Base-by-base conservation (phyloP, 2,888 invertebrate genomes). In the Gastracanthus pulcherrimus region DNA sequence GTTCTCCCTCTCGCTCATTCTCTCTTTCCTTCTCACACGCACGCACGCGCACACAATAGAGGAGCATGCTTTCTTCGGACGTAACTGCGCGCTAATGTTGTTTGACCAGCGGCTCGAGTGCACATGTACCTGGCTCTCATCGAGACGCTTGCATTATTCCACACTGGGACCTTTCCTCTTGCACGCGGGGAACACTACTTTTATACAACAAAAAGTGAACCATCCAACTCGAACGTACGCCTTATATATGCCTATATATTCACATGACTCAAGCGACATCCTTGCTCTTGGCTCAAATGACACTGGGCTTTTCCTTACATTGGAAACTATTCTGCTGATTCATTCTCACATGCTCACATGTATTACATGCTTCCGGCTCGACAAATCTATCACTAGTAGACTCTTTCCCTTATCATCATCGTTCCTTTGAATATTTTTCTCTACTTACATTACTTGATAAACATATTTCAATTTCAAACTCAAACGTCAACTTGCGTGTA, bases 311-410 rank as follows among this genome's bases (percentile, higher is more conserved):
- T 78, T 82, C 70, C 75, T 58, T 1, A 58, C 34, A 19, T 29
- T 16, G 29, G 29, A 36, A 38, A 34, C 29, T 29, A 13, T 4
- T 58, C 58, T 71, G 72, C 60, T 58, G 9, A 36, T 81, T 71
- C 76, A 80, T 81, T 74, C 81, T 78, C 75, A 75, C 81, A 78
- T 82, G 78, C 81, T 78, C 75, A 75, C 81, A 78, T 82, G 78
- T 58, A 82, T 82, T 70, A 62, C 3, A 1, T 45, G 60, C 71
- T 66, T 48, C 29, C 70, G 6, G n/a, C 26, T 13, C 6, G n/a
- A n/a, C n/a, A n/a, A n/a, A n/a, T n/a, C n/a, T n/a, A n/a, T n/a
- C n/a, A n/a, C n/a, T n/a, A n/a, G n/a, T n/a, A n/a, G n/a, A n/a
- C n/a, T n/a, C n/a, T n/a, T n/a, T n/a, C n/a, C n/a, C n/a, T n/a